Evolutionary conservation across 2,113 vertebrate species (phyloP).

Genomic region (Corydoras maculifer): DNA sequence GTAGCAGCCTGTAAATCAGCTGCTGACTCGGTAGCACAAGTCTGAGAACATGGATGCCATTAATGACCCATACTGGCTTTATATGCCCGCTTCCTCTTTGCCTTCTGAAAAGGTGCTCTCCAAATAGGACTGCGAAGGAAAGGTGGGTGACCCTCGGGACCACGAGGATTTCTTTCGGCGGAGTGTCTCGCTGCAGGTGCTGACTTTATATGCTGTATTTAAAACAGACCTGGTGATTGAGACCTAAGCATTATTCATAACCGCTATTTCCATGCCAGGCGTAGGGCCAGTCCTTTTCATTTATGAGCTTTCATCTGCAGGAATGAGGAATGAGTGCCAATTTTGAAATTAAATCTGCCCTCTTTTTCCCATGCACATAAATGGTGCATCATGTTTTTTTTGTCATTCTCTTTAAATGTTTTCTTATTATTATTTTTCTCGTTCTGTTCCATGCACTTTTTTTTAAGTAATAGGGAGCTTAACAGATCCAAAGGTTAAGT

Average conservation of each 20-base stretch:
- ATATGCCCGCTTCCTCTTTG: background rate
- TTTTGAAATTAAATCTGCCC: slow-evolving; percentile 97
- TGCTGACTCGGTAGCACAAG: slow-evolving; percentile 22
- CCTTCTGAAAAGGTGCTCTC: slow-evolving; percentile 3
- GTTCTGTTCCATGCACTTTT: slow-evolving; percentile 4
- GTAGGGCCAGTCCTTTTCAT: slow-evolving; percentile 90
- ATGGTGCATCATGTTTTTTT: slow-evolving; percentile 73
- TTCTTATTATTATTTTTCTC: slow-evolving; percentile 30
- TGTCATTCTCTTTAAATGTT: slow-evolving; percentile 54
- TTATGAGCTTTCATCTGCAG: slow-evolving; percentile 88
- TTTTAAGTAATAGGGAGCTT: slow-evolving; percentile 31
- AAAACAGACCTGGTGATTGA: slow-evolving; percentile 84
- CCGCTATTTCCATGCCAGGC: slow-evolving; percentile 92
- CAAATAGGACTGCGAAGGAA: slow-evolving; percentile 1
- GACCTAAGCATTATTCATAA: slow-evolving; percentile 97
- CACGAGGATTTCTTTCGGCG: slow-evolving; percentile 9
- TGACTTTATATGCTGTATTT: slow-evolving; percentile 85
- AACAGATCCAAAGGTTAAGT: slow-evolving; percentile 25
- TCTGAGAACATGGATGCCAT: slow-evolving; percentile 48
- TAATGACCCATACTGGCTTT: slow-evolving; percentile 37
- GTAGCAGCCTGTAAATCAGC: slow-evolving; percentile 64
- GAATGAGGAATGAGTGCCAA: slow-evolving; percentile 85
- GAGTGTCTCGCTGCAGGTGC: slow-evolving; percentile 55
- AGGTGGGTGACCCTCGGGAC: slow-evolving; percentile 1
- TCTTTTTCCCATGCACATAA: slow-evolving; percentile 81